These are phyloP conservation scores for Nasonia longicornis DNA, from an alignment of 1,140 invertebrate genomes.

Conservation along the genomic window DNA sequence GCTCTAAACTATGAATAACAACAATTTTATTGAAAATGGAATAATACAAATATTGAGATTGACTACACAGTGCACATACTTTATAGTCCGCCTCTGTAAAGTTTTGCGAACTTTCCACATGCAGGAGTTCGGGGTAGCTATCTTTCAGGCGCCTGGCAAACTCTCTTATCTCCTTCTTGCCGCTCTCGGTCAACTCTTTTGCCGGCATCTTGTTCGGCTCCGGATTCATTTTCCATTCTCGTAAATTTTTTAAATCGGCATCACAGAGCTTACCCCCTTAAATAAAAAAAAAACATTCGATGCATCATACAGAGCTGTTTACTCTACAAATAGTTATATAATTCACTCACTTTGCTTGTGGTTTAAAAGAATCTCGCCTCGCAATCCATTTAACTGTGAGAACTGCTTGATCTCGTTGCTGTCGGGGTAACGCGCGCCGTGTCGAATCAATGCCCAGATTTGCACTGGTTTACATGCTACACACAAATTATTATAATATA, in stretches of 20 bases:
- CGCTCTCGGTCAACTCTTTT: constrained; percentile 57
- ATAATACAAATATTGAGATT: too few relatives aligned
- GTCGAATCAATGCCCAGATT: constrained; percentile 60
- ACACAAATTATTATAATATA: background rate
- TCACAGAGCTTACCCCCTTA: constrained; percentile 63
- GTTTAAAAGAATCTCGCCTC: constrained; percentile 20
- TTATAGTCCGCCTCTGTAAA: background rate
- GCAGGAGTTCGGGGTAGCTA: constrained; percentile 62
- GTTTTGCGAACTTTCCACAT: constrained; percentile 8
- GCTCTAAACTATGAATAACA: constrained; percentile 57
- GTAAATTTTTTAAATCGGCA: constrained; percentile 62
- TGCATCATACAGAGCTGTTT: too few relatives aligned
- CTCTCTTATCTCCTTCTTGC: constrained; percentile 60
- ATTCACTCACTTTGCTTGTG: too few relatives aligned
- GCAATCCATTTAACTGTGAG: constrained; percentile 52
- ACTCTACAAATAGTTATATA: too few relatives aligned
- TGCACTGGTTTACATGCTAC: constrained; percentile 52
- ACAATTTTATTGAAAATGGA: too few relatives aligned
- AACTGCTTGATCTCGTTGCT: constrained; percentile 50
- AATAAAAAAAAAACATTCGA: too few relatives aligned
- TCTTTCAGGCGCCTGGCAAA: constrained; percentile 60
- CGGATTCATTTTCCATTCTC: constrained; percentile 58
- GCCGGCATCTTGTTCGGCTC: constrained; percentile 50
- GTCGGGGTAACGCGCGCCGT: constrained; percentile 61
- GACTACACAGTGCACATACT: background rate